Conservation (phyloP, 2,888 invertebrate species). For the Diplolepis rosae region DNA sequence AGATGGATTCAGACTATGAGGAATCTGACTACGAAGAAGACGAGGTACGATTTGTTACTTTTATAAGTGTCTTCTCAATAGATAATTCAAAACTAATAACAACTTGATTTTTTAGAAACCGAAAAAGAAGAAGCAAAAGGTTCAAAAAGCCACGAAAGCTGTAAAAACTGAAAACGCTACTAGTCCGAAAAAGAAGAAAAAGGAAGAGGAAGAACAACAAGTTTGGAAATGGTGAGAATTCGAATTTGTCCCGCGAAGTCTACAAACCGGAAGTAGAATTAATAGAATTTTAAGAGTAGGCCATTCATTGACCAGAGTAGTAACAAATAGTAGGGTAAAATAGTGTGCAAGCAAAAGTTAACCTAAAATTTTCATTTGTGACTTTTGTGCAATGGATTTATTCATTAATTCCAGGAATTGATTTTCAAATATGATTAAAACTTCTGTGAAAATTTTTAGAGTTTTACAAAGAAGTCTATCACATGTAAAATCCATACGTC, state of each 20-base stretch:
- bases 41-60: slow-evolving; percentile 55
- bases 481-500: not conserved
- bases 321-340: not conserved
- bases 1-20: slow-evolving; percentile 62
- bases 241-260: slow-evolving; percentile 15
- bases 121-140: slow-evolving; percentile 65
- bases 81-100: not conserved
- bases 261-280: not conserved
- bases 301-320: not conserved
- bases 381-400: slow-evolving; percentile 1
- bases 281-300: not conserved
- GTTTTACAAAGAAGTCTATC: not conserved
- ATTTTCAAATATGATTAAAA: not conserved
- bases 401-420: not conserved
- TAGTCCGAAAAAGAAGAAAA: slow-evolving; percentile 82
- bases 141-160: slow-evolving; percentile 66
- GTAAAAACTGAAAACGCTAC: slow-evolving; percentile 64
- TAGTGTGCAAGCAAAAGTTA: not conserved
- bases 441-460: not conserved
- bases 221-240: slow-evolving; percentile 91
- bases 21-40: slow-evolving; percentile 63
- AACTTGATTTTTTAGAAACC: slow-evolving; percentile 44
- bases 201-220: slow-evolving; percentile 87
- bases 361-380: too few species aligned
- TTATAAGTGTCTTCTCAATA: not conserved